A percentile compares a stretch with the other conserved stretches of the same genome.
These are phyloP conservation scores for Eurystomus gularis DNA, from an alignment of 2,113 vertebrate genomes.

Conservation along the genomic window DNA sequence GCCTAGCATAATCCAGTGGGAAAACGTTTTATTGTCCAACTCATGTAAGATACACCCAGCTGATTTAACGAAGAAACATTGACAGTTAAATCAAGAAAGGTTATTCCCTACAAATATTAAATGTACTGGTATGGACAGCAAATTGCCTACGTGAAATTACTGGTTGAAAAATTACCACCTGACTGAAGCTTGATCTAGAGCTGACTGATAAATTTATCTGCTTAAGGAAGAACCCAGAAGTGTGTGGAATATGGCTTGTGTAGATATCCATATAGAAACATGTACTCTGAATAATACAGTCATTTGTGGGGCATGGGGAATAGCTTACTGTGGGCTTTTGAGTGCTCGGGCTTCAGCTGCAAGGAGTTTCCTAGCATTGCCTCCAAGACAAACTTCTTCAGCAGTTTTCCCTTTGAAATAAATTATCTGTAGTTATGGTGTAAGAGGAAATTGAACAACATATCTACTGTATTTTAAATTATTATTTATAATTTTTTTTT, in stretches of 20 bases:
- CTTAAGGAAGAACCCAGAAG: background rate
- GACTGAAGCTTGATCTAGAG: background rate
- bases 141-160: background rate
- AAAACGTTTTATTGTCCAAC: conserved; percentile 38
- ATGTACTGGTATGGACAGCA: background rate
- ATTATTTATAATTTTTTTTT: background rate
- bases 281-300: background rate
- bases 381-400: background rate
- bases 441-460: background rate
- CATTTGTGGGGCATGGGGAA: background rate
- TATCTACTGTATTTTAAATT: background rate
- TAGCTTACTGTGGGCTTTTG: background rate
- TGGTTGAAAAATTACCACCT: background rate
- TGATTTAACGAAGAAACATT: background rate
- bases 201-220: background rate
- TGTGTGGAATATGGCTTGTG: background rate
- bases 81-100: background rate
- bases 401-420: background rate
- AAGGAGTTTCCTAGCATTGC: background rate
- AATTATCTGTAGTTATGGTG: background rate
- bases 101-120: background rate
- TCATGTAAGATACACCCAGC: conserved; percentile 27
- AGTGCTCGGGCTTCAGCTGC: background rate
- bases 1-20: conserved; percentile 49
- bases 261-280: background rate